Evolutionary conservation across 2,113 vertebrate species (phyloP), one percentile per base, ranked within the genome.

Genomic region (Ptilorrhoa leucosticta): DNA sequence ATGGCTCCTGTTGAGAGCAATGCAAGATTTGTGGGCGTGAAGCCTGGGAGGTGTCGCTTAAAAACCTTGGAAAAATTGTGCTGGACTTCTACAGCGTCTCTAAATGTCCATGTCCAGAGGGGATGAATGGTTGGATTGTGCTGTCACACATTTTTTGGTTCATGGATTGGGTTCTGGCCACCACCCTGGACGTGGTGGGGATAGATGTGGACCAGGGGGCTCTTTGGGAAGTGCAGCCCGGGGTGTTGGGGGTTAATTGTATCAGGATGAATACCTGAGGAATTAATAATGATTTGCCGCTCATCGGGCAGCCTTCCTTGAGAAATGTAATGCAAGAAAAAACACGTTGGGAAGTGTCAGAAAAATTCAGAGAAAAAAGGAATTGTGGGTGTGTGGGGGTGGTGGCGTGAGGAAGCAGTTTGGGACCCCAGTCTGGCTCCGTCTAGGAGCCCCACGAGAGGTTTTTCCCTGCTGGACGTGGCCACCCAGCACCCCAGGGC

Each of bases 231-330:
- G 50, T 1, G 2, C 37, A 81, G 31, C 37, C 40, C 1, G 2
- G 54, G 26, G 1, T 66, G 22, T 0, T 69, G 71, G 69, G 93
- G 88, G 96, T 96, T 96, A 96, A 96, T 79, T 7, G 23, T 20
- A 82, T 87, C 75, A 44, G 64, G 39, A 69, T 0, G 0, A 97
- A 97, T 95, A 82, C 96, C 94, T 95, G 88, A 87, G 64, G 92
- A 95, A 94, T 96, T 96, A 95, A 94, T 97, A 83, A 95, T 79
- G 86, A 95, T 96, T 84, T 96, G 92, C 90, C 37, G 83, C 88
- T 96, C 86, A 94, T 82, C 91, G 40, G 80, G 60, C 91, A 82
- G 87, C 91, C 83, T 78, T 87, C 83, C 86, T 44, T 4, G 10
- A 94, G 90, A 96, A 93, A 96, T 79, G 94, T 6, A 75, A 82